A percentile compares a stretch with the other conserved stretches of the same genome.
phyloP scores from a whole-genome alignment of 2,888 invertebrate species.

The Dyspetes luteomarginatus region DNA sequence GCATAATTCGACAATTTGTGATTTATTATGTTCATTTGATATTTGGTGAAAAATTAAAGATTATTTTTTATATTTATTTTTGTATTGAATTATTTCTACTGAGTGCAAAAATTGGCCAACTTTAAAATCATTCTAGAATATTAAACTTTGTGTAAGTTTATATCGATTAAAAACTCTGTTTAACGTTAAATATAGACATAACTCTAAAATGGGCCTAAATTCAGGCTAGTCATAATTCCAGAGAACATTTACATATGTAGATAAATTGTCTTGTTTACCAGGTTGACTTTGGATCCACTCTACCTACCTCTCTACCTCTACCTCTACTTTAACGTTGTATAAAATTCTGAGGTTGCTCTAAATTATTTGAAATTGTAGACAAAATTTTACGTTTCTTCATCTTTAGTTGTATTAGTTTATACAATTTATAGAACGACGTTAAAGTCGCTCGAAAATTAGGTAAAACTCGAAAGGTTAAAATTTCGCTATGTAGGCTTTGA shows the following conservation, averaged over 20 bases:
- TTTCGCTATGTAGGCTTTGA: too few species aligned
- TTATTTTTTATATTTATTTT: too few species aligned
- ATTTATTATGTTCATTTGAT: too few species aligned
- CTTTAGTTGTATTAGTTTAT: too few species aligned
- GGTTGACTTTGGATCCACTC: background rate
- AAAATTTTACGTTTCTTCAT: too few species aligned
- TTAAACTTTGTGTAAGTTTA: background rate
- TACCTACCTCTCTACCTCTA: background rate
- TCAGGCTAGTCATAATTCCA: background rate
- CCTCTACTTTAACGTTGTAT: background rate
- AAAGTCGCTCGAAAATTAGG: too few species aligned
- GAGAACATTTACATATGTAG: background rate
- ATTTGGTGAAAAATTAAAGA: too few species aligned
- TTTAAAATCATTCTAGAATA: background rate
- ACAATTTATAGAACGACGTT: too few species aligned
- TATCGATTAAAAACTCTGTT: background rate
- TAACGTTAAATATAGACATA: background rate
- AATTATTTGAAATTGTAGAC: background rate
- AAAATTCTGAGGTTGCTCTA: background rate
- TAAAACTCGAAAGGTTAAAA: too few species aligned
- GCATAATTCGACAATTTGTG: background rate
- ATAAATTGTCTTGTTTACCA: background rate
- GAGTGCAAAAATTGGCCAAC: too few species aligned
- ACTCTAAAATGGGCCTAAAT: background rate
- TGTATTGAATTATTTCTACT: too few species aligned